These are phyloP conservation scores for Danionella dracula DNA, from an alignment of 2,797 vertebrate genomes.

Conservation along the genomic window DNA sequence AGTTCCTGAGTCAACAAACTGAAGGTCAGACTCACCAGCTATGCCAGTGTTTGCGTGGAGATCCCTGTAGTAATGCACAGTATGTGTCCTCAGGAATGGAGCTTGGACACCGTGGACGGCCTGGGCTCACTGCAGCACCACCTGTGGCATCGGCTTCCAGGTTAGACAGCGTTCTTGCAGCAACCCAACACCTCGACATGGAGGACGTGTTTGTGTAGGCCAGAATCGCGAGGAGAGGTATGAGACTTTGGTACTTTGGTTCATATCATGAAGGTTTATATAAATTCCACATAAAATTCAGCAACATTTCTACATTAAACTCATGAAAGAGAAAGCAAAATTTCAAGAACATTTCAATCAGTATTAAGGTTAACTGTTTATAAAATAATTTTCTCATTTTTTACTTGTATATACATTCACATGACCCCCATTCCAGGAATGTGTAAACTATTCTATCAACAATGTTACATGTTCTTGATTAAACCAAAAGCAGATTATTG, in stretches of 20 bases:
- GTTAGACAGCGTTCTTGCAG: conserved; percentile 94
- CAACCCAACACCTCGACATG: conserved; percentile 90
- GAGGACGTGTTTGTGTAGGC: conserved; percentile 91
- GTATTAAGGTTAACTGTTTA: too few relatives aligned
- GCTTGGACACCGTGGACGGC: conserved; percentile 96
- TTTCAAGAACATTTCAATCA: too few relatives aligned
- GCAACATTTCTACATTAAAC: too few relatives aligned
- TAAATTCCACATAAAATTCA: too few relatives aligned
- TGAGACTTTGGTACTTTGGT: neutral
- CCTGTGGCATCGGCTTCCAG: conserved; percentile 95
- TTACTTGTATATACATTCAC: too few relatives aligned
- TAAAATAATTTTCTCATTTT: too few relatives aligned
- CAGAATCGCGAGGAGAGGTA: conserved; percentile 96
- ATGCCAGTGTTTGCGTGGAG: neutral
- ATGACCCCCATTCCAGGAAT: too few relatives aligned
- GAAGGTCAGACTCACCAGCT: conserved; percentile 12
- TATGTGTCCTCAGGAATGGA: conserved; percentile 79
- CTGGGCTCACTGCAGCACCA: conserved; percentile 95
- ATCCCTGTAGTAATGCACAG: neutral
- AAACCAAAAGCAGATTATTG: too few relatives aligned
- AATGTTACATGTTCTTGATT: too few relatives aligned
- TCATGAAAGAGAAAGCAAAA: too few relatives aligned
- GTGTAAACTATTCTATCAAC: too few relatives aligned
- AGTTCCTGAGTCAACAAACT: neutral
- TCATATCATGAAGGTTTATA: too few relatives aligned